Evolutionary conservation across 2,797 vertebrate genomes (phyloP).

Genomic region (Lithobates pipiens): DNA sequence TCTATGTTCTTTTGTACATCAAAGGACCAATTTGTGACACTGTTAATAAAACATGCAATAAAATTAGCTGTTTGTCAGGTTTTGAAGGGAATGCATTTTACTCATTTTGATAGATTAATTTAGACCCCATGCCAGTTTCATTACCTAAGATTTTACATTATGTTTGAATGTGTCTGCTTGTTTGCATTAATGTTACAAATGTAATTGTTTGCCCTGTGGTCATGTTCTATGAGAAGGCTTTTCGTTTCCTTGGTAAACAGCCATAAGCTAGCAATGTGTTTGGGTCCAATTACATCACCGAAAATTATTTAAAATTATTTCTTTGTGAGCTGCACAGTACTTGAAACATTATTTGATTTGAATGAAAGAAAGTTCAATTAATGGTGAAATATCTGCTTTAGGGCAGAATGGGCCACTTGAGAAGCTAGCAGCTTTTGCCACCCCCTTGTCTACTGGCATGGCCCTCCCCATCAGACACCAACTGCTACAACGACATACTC

Average conservation of each 20-base stretch:
- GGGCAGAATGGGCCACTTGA: no score
- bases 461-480: no score
- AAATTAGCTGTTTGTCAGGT: background rate
- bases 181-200: conserved; percentile 2
- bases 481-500: no score
- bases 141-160: conserved; percentile 10
- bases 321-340: no score
- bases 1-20: background rate
- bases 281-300: background rate
- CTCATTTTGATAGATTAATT: background rate
- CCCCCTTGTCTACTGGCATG: no score
- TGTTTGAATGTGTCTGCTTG: background rate
- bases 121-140: conserved; percentile 2
- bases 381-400: no score
- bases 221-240: background rate
- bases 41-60: conserved; percentile 19
- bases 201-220: conserved; percentile 15
- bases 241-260: background rate
- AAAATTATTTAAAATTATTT: no score
- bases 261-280: background rate
- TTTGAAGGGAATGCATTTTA: conserved; percentile 3
- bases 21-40: background rate
- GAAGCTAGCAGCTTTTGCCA: no score
- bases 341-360: no score
- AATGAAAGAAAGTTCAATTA: no score